Evolutionary conservation across 2,888 invertebrate genomes (phyloP).

Genomic region (Antitype chi): DNA sequence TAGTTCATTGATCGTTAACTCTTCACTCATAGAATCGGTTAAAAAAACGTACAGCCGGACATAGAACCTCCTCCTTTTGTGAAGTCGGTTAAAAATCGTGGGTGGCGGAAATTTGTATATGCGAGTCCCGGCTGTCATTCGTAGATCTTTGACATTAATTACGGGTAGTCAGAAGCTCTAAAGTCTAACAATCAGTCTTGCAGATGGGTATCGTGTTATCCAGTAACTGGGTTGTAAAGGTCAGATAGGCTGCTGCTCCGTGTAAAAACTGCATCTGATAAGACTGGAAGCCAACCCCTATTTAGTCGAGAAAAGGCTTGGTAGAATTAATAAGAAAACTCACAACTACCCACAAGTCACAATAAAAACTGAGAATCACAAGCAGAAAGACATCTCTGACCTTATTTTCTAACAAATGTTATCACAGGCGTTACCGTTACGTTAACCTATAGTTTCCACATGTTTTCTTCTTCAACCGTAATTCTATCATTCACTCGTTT

Average conservation of each 20-base stretch:
- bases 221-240: not conserved
- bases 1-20: constrained; percentile 31
- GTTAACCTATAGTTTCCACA: not conserved
- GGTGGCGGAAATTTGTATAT: not conserved
- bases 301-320: not conserved
- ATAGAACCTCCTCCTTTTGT: too few species aligned
- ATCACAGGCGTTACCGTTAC: not conserved
- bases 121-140: not conserved
- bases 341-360: not conserved
- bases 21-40: not conserved
- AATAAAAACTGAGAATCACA: not conserved
- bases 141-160: not conserved
- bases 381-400: not conserved
- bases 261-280: not conserved
- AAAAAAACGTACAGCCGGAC: not conserved
- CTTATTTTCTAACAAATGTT: not conserved
- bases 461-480: not conserved
- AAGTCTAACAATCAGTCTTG: not conserved
- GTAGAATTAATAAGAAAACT: too few species aligned
- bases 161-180: not conserved
- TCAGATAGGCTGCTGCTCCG: too few species aligned
- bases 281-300: not conserved
- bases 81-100: not conserved
- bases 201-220: not conserved
- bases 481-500: not conserved